These are phyloP conservation scores for Colius striatus DNA, from an alignment of 2,113 vertebrate species.

Conservation along the genomic window DNA sequence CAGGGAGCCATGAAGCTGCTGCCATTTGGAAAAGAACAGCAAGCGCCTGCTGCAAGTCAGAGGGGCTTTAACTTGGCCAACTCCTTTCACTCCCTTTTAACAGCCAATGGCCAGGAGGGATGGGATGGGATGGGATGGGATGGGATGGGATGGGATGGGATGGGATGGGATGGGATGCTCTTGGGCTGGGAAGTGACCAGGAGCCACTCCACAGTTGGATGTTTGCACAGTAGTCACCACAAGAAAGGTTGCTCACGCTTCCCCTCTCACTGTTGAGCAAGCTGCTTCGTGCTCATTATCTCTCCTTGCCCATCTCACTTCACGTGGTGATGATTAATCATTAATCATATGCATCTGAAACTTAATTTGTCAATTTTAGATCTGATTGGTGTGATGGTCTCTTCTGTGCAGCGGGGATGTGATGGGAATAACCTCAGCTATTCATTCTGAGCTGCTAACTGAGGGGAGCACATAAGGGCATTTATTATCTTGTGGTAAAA, in stretches of 20 bases:
- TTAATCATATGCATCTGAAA: slow-evolving; percentile 53
- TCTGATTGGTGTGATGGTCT: slow-evolving; percentile 33
- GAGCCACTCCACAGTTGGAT: rapidly evolving
- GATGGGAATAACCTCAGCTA: not conserved
- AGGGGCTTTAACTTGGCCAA: not conserved
- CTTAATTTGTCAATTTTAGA: slow-evolving; percentile 21
- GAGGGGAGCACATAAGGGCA: slow-evolving; percentile 17
- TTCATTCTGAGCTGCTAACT: slow-evolving; percentile 38
- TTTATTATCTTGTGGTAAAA: not conserved
- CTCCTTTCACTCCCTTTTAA: not conserved
- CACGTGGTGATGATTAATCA: not conserved
- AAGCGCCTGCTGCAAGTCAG: not conserved
- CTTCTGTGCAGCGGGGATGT: not conserved
- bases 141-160: too few species aligned
- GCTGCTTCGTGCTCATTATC: not conserved
- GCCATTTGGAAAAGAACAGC: not conserved
- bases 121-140: too few species aligned
- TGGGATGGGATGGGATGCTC: not conserved
- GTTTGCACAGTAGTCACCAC: not conserved
- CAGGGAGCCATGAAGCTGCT: slow-evolving; percentile 4
- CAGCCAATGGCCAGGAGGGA: not conserved
- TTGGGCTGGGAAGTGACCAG: not conserved
- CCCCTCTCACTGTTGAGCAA: not conserved
- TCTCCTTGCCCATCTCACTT: not conserved
- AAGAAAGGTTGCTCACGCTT: not conserved